Conservation (phyloP, 1,140 invertebrate genomes). For the Belonocnema kinseyi region DNA sequence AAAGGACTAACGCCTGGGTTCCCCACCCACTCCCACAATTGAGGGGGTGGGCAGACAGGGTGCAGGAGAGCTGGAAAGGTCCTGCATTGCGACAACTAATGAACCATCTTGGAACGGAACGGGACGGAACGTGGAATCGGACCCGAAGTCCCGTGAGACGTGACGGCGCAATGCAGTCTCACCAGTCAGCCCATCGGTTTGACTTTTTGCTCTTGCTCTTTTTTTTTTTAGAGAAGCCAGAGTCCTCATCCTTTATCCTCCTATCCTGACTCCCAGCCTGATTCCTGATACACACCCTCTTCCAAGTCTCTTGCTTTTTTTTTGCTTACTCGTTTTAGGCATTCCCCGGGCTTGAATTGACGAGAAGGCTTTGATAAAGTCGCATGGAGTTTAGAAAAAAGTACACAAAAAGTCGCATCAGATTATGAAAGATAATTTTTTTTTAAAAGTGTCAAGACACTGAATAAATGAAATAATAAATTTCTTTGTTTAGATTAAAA, state of each 20-base stretch:
- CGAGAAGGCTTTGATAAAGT: too few species aligned
- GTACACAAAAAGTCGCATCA: too few species aligned
- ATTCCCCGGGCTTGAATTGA: neutral
- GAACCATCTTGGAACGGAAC: conserved; percentile 73
- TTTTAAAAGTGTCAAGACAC: too few species aligned
- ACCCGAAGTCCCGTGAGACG: conserved; percentile 70
- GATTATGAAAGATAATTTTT: too few species aligned
- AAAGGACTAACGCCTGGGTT: conserved; percentile 48
- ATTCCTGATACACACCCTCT: conserved; percentile 33
- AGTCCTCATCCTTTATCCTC: conserved; percentile 36
- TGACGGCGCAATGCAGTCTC: conserved; percentile 75
- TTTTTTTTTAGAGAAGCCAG: conserved; percentile 48
- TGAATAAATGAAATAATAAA: too few species aligned
- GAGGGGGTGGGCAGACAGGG: conserved; percentile 32
- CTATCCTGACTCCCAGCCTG: conserved; percentile 45
- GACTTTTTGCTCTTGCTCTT: conserved; percentile 66
- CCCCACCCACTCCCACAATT: conserved; percentile 30
- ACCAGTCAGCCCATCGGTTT: conserved; percentile 37
- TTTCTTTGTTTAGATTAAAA: too few species aligned
- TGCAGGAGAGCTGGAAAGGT: conserved; percentile 52
- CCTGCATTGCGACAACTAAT: conserved; percentile 76
- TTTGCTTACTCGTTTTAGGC: conserved; percentile 19
- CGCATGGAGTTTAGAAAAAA: too few species aligned
- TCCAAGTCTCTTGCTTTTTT: conserved; percentile 36
- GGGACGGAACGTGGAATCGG: conserved; percentile 49